A percentile compares a stretch with the other conserved stretches of the same genome.
Conservation (phyloP, 2,113 vertebrate species). For the Oreochromis spilurus region DNA sequence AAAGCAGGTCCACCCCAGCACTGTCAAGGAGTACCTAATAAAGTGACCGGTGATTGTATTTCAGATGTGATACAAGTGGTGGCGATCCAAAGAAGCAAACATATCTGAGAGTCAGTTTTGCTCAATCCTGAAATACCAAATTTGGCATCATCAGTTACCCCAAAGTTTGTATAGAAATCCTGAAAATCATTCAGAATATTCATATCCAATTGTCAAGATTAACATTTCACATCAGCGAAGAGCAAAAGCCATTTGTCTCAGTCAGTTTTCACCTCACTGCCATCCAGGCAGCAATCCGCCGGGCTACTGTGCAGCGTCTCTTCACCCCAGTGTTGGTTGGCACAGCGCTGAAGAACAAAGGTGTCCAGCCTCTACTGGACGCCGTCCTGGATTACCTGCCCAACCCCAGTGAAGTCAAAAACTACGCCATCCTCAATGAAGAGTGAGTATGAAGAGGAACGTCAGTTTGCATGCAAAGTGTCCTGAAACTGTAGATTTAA, state of each 20-base stretch:
- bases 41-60: not conserved
- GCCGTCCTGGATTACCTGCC: conserved; percentile 90
- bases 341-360: conserved; percentile 94
- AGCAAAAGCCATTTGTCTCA: not conserved
- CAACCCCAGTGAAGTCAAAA: conserved; percentile 87
- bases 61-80: not conserved
- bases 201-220: not conserved
- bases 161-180: not conserved
- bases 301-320: conserved; percentile 81
- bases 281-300: conserved; percentile 85
- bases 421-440: conserved; percentile 83
- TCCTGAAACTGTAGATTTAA: not conserved
- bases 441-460: conserved; percentile 71
- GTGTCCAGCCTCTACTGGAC: conserved; percentile 88
- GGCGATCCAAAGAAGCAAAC: not conserved
- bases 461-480: not conserved
- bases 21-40: not conserved
- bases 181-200: not conserved
- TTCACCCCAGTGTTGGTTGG: conserved; percentile 92
- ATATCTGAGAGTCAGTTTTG: not conserved
- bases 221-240: not conserved
- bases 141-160: not conserved
- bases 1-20: not conserved
- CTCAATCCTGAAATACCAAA: not conserved
- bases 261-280: not conserved